Percentiles rank a stretch among this genome's conserved stretches.
Evolutionary conservation across 2,888 invertebrate genomes (phyloP).

Genomic region (Cheilosia scutellata): DNA sequence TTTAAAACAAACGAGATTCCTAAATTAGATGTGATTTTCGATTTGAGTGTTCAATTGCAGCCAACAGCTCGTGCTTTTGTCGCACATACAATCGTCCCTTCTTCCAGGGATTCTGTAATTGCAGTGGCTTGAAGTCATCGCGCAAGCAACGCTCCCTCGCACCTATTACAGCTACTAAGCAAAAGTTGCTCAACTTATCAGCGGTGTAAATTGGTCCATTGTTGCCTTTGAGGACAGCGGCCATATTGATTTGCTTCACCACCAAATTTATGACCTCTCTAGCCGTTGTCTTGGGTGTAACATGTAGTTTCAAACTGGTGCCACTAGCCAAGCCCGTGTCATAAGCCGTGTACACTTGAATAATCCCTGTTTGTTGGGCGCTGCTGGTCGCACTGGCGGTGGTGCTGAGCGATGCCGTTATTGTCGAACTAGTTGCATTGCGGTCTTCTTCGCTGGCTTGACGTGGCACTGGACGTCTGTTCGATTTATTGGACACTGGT

Average conservation of each 20-base stretch:
- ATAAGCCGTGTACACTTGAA: constrained; percentile 97
- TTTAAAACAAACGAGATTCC: constrained; percentile 8
- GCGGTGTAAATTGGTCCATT: constrained; percentile 93
- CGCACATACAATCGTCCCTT: constrained; percentile 96
- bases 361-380: constrained; percentile 81
- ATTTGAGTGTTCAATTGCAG: constrained; percentile 94
- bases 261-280: constrained; percentile 98
- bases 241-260: constrained; percentile 97
- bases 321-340: constrained; percentile 97
- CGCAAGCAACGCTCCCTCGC: constrained; percentile 96
- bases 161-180: constrained; percentile 97
- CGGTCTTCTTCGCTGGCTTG: constrained; percentile 81
- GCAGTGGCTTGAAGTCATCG: constrained; percentile 96
- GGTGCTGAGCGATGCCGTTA: constrained; percentile 79
- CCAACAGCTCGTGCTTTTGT: constrained; percentile 94
- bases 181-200: constrained; percentile 94
- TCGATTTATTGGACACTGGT: constrained; percentile 76
- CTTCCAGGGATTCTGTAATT: constrained; percentile 97
- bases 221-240: constrained; percentile 93
- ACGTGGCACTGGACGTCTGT: constrained; percentile 78
- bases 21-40: constrained; percentile 87
- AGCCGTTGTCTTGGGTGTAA: constrained; percentile 96
- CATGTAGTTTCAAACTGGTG: constrained; percentile 96
- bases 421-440: constrained; percentile 77
- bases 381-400: constrained; percentile 71